Conservation (phyloP, 2,113 vertebrate species). For the Glaucidium brasilianum region DNA sequence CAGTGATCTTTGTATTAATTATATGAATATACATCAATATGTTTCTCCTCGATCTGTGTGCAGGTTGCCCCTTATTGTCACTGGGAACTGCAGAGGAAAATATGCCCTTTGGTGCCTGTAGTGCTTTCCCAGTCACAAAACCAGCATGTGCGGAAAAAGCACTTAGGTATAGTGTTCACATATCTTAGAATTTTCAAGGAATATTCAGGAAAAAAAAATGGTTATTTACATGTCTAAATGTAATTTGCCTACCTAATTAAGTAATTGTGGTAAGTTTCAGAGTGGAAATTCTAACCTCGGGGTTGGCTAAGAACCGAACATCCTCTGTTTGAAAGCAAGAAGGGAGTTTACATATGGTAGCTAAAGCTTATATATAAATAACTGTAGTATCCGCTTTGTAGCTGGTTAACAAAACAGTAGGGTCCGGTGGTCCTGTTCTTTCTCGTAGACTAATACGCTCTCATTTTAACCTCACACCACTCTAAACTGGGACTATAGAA, state of each 20-base stretch:
- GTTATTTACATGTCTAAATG: not conserved
- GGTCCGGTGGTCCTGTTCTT: not conserved
- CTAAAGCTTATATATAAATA: not conserved
- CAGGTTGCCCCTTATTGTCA: not conserved
- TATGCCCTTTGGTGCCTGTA: not conserved
- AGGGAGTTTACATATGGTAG: not conserved
- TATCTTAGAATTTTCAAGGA: not conserved
- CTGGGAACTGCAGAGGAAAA: not conserved
- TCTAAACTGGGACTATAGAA: not conserved
- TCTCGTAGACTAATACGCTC: not conserved
- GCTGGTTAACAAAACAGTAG: not conserved
- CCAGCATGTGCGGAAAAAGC: not conserved
- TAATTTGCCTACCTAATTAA: not conserved
- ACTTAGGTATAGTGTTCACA: not conserved
- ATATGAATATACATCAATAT: not conserved
- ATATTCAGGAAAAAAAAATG: not conserved
- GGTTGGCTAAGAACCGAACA: not conserved
- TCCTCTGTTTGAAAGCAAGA: not conserved
- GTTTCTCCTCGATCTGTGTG: not conserved
- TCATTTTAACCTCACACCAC: not conserved
- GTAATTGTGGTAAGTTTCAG: not conserved
- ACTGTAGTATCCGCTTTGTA: accelerated
- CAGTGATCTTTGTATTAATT: not conserved
- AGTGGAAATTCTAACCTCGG: not conserved
- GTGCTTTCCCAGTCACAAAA: not conserved